phyloP scores from a whole-genome alignment of 2,113 vertebrate genomes.

The Pardalotus punctatus region DNA sequence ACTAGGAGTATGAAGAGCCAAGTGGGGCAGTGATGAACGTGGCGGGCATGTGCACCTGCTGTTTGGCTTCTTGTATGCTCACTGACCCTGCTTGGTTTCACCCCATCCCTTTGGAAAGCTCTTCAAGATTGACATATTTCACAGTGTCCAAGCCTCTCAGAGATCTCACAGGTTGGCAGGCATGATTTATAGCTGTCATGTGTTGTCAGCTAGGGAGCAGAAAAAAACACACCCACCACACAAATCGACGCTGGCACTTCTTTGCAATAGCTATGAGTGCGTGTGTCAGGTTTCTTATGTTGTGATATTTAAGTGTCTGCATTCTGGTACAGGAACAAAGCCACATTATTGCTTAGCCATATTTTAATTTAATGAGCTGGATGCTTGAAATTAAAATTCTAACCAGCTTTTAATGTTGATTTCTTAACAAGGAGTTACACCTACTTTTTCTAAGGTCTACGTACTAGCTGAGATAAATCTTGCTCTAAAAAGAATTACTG shows the following conservation, averaged over 20 bases:
- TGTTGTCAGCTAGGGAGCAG: neutral
- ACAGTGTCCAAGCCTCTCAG: neutral
- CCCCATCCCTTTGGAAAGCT: neutral
- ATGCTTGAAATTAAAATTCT: neutral
- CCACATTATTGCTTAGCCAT: neutral
- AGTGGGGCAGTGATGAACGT: neutral
- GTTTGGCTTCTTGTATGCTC: neutral
- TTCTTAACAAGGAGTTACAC: neutral
- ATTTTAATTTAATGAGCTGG: neutral
- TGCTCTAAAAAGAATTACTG: neutral
- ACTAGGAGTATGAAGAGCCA: neutral
- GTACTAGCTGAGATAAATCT: neutral
- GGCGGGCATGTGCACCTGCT: neutral
- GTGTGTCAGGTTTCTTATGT: neutral
- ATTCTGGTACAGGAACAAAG: neutral
- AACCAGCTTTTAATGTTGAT: neutral
- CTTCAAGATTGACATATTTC: neutral
- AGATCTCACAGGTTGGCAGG: constrained; percentile 4
- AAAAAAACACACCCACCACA: neutral
- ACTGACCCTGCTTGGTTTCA: neutral
- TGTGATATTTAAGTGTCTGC: neutral
- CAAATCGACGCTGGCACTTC: neutral
- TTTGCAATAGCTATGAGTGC: neutral
- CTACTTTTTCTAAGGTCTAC: neutral
- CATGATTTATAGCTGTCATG: neutral